Evolutionary conservation across 2,888 invertebrate species (phyloP).

Genomic region (Protophormia terraenovae): DNA sequence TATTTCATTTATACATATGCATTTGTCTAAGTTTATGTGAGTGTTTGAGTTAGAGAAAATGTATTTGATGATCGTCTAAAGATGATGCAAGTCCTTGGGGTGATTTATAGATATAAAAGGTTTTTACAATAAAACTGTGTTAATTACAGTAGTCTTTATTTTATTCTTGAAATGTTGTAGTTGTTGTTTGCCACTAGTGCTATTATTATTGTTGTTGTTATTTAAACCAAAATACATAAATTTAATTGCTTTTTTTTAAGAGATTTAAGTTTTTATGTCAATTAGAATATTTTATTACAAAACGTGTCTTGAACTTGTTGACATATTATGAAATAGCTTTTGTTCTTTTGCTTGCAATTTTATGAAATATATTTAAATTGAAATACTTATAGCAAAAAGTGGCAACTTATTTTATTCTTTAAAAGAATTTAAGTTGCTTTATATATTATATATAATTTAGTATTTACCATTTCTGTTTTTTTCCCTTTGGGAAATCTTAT

Average conservation of each 20-base stretch:
- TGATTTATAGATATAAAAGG: conserved; percentile 67
- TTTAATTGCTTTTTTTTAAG: conserved; percentile 63
- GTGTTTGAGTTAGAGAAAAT: conserved; percentile 18
- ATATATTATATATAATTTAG: too few species aligned
- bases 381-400: too few species aligned
- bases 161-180: conserved; percentile 49
- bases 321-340: conserved; percentile 34
- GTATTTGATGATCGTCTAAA: conserved; percentile 63
- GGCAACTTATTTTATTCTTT: too few species aligned
- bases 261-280: conserved; percentile 63
- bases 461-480: too few species aligned
- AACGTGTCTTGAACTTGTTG: conserved; percentile 56
- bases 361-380: not conserved
- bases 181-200: conserved; percentile 10
- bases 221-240: conserved; percentile 36
- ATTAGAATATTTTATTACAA: conserved; percentile 56
- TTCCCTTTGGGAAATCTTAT: too few species aligned
- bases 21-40: not conserved
- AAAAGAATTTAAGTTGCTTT: too few species aligned
- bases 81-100: conserved; percentile 67
- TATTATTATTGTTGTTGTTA: not conserved
- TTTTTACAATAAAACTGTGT: conserved; percentile 68
- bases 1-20: conserved; percentile 8
- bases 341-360: not conserved
- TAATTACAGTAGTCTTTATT: conserved; percentile 67